These are phyloP conservation scores for Axis porcinus DNA, from an alignment of 2,113 vertebrate genomes.

Conservation along the genomic window DNA sequence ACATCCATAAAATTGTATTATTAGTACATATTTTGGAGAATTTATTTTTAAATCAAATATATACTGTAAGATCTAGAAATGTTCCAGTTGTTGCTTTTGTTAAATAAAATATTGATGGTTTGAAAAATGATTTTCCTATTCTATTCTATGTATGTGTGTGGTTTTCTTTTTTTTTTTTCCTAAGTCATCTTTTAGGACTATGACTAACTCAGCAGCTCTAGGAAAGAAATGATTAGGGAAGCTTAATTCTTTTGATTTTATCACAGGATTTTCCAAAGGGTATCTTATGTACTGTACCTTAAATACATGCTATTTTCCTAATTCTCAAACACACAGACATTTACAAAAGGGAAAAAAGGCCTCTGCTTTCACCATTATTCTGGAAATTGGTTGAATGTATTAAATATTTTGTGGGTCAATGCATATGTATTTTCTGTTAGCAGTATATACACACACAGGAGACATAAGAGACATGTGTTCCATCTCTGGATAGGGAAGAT, in stretches of 20 bases:
- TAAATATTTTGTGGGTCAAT: neutral
- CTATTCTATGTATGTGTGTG: neutral
- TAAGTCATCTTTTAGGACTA: neutral
- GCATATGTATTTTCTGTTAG: neutral
- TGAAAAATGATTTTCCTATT: conserved; percentile 30
- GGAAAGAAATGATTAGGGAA: neutral
- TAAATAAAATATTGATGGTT: conserved; percentile 60
- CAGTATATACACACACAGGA: neutral
- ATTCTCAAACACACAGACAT: conserved; percentile 5
- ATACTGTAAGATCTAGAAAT: conserved; percentile 38
- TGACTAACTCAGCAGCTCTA: neutral
- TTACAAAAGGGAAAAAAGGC: neutral
- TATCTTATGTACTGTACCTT: neutral
- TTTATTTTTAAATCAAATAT: conserved; percentile 69
- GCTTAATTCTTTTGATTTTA: conserved; percentile 21
- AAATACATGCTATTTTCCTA: neutral
- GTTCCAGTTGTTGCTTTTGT: conserved; percentile 8
- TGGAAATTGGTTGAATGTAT: neutral
- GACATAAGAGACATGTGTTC: neutral
- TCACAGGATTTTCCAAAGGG: neutral
- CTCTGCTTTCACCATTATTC: neutral
- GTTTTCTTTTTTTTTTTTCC: neutral
- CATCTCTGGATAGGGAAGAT: neutral
- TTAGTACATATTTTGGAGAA: conserved; percentile 57
- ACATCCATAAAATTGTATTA: conserved; percentile 47